phyloP scores from a whole-genome alignment of 2,888 invertebrate genomes.

The Macrophya alboannulata region DNA sequence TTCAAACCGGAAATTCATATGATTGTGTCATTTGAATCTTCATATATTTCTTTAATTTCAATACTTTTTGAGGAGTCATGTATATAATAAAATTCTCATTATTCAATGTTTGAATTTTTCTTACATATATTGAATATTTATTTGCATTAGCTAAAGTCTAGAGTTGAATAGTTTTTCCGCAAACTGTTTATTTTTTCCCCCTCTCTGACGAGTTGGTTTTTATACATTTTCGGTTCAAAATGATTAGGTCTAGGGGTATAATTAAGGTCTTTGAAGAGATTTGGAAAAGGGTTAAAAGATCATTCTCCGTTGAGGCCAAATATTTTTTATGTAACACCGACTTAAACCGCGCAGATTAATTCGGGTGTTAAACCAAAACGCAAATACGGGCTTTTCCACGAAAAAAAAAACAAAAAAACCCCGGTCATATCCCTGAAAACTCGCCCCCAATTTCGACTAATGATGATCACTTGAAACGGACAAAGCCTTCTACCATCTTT shows the following conservation, averaged over 20 bases:
- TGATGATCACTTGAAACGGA: constrained; percentile 22
- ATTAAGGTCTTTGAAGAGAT: background rate
- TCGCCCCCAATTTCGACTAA: constrained; percentile 19
- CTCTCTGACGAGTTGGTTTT: background rate
- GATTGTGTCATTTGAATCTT: background rate
- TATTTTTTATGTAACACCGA: background rate
- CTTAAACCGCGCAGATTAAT: background rate
- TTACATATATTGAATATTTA: background rate
- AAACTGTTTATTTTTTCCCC: background rate
- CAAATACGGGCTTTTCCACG: background rate
- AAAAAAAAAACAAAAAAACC: background rate
- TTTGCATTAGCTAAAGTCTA: background rate
- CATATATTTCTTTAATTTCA: background rate
- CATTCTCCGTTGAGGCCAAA: background rate
- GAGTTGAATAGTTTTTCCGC: background rate
- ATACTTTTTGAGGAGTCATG: background rate
- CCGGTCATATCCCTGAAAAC: constrained; percentile 12
- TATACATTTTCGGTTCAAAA: background rate
- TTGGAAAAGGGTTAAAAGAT: background rate
- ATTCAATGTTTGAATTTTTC: no score
- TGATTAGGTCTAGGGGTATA: background rate
- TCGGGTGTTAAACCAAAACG: constrained; percentile 28
- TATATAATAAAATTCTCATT: no score
- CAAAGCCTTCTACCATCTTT: background rate
- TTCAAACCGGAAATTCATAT: background rate